These are phyloP conservation scores for Lasioglossum villosulum DNA, from an alignment of 2,888 invertebrate species.

Conservation along the genomic window DNA sequence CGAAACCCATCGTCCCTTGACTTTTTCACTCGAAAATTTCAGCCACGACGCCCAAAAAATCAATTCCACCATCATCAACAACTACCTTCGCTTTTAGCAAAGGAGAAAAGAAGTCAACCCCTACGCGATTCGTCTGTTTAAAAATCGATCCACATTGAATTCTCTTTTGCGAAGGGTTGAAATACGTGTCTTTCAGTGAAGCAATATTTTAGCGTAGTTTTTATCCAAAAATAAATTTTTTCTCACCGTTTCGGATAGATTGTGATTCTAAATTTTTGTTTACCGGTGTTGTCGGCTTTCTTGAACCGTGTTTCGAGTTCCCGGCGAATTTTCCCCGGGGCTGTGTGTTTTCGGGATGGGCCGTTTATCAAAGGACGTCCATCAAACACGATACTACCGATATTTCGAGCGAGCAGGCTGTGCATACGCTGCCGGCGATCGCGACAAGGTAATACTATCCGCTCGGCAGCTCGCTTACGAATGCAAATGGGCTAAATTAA, in stretches of 20 bases:
- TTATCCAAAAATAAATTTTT: background rate
- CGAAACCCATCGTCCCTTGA: background rate
- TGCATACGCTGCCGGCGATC: slow-evolving; percentile 31
- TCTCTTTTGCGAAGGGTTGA: background rate
- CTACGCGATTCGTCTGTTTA: too few relatives aligned
- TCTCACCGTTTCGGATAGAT: background rate
- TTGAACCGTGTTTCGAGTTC: background rate
- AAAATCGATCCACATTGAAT: too few relatives aligned
- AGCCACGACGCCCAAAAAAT: too few relatives aligned
- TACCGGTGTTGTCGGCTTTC: background rate
- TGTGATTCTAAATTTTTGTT: background rate
- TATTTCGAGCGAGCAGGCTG: slow-evolving; percentile 30
- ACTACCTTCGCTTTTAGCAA: too few relatives aligned
- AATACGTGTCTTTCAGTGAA: background rate
- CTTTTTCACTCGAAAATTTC: background rate
- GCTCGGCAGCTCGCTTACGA: slow-evolving; percentile 35
- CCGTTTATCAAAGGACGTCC: slow-evolving; percentile 1
- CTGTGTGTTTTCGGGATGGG: background rate
- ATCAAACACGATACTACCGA: background rate
- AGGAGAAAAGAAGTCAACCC: too few relatives aligned
- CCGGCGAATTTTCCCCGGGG: background rate
- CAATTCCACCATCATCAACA: too few relatives aligned
- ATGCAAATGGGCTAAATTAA: slow-evolving; percentile 72
- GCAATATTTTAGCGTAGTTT: background rate
- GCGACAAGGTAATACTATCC: slow-evolving; percentile 44